Percentiles rank a stretch among this genome's conserved stretches.
Evolutionary conservation across 35 echinoderm and acorn worm species (phyloP).

Genomic region (Apostichopus californicus): DNA sequence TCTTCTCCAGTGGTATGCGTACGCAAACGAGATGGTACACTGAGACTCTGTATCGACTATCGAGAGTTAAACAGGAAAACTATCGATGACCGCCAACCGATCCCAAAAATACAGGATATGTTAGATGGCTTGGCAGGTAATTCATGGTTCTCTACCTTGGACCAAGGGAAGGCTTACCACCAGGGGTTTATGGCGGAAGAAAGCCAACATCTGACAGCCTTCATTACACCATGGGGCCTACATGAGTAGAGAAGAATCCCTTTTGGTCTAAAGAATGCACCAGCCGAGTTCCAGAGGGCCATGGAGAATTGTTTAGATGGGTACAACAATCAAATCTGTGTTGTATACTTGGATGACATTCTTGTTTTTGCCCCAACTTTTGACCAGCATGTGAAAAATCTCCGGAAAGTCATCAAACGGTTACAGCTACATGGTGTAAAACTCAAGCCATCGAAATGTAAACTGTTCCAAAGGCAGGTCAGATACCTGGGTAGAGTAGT

Average conservation of each 20-base stretch:
- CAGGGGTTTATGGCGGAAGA: slow-evolving; percentile 36
- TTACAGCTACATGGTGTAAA: slow-evolving; percentile 50
- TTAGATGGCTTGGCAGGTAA: slow-evolving; percentile 42
- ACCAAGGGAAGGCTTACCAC: slow-evolving; percentile 81
- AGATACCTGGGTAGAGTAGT: slow-evolving; percentile 56
- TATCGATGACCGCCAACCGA: slow-evolving; percentile 61
- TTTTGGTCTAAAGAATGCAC: slow-evolving; percentile 37
- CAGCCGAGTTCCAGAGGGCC: slow-evolving; percentile 30
- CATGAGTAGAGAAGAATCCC: slow-evolving; percentile 41
- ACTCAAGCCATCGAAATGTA: slow-evolving; percentile 59
- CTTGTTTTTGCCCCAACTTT: slow-evolving; percentile 47
- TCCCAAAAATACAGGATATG: slow-evolving; percentile 43
- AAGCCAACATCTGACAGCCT: slow-evolving; percentile 50
- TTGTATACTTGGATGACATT: slow-evolving; percentile 36
- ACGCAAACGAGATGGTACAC: slow-evolving; percentile 67
- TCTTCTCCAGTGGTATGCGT: slow-evolving; percentile 50
- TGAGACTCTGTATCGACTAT: slow-evolving; percentile 66
- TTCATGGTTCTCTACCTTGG: background rate
- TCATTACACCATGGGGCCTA: slow-evolving; percentile 44
- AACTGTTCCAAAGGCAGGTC: slow-evolving; percentile 60
- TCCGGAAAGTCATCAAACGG: slow-evolving; percentile 25
- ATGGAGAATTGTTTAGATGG: slow-evolving; percentile 31
- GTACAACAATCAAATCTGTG: slow-evolving; percentile 36
- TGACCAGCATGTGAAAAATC: slow-evolving; percentile 37
- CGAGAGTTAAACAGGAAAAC: slow-evolving; percentile 60